Percentiles rank a stretch among this genome's conserved stretches.
These are phyloP conservation scores for Leucoraja erinaceus DNA, from an alignment of 2,113 vertebrate genomes.

Conservation along the genomic window DNA sequence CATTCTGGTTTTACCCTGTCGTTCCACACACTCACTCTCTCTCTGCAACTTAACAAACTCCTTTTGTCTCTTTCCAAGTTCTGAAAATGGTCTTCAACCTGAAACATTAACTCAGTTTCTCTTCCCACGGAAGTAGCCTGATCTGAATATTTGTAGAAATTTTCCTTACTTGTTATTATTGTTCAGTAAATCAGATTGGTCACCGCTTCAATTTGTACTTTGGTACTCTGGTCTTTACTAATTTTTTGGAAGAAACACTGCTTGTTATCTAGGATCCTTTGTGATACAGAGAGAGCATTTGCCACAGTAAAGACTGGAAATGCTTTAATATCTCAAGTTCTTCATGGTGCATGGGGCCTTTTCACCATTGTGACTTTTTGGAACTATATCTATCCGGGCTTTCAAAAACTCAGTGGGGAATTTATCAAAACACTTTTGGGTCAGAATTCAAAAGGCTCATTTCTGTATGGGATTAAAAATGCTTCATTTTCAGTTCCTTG, in stretches of 20 bases:
- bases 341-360: not conserved
- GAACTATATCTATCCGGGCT: not conserved
- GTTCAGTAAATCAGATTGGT: not conserved
- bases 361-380: conserved; percentile 3
- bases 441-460: conserved; percentile 26
- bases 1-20: too few relatives aligned
- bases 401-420: conserved; percentile 31
- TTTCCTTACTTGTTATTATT: too few relatives aligned
- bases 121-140: too few relatives aligned
- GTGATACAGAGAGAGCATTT: not conserved
- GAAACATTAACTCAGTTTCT: too few relatives aligned
- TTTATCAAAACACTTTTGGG: conserved; percentile 30
- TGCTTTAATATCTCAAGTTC: not conserved
- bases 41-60: too few relatives aligned
- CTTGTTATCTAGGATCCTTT: not conserved
- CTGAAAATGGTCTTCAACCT: too few relatives aligned
- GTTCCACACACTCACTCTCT: too few relatives aligned
- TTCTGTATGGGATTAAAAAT: not conserved
- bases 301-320: too few relatives aligned
- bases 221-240: not conserved
- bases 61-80: too few relatives aligned
- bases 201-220: not conserved
- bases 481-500: conserved; percentile 33
- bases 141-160: too few relatives aligned
- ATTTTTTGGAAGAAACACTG: not conserved